These are phyloP conservation scores for Odontomyia ornata DNA, from an alignment of 2,888 invertebrate genomes.

Conservation along the genomic window DNA sequence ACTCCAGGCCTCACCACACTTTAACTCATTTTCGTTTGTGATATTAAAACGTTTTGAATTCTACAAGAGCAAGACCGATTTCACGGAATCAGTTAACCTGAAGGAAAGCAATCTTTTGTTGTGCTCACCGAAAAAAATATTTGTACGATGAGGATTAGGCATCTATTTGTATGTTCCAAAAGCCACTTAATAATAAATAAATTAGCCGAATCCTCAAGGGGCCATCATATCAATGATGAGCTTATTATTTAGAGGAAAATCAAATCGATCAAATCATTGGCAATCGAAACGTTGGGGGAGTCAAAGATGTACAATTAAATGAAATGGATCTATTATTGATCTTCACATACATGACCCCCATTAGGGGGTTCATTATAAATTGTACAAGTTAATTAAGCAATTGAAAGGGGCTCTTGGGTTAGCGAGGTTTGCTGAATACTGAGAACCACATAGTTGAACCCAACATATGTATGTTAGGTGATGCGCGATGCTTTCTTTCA, in stretches of 20 bases:
- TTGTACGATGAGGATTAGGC: constrained; percentile 29
- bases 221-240: constrained; percentile 29
- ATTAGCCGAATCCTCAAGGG: constrained; percentile 48
- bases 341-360: constrained; percentile 35
- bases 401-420: no score
- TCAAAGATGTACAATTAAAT: constrained; percentile 34
- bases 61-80: constrained; percentile 47
- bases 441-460: no score
- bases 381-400: constrained; percentile 32
- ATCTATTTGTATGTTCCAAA: constrained; percentile 37
- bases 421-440: no score
- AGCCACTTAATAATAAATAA: constrained; percentile 49
- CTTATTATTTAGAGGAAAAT: constrained; percentile 39
- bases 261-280: constrained; percentile 26
- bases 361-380: constrained; percentile 37
- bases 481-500: no score
- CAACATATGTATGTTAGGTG: no score
- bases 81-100: constrained; percentile 48
- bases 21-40: constrained; percentile 62
- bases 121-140: constrained; percentile 27
- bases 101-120: constrained; percentile 47
- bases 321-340: constrained; percentile 37
- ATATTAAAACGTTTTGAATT: constrained; percentile 49
- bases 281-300: constrained; percentile 36
- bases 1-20: background rate